These are phyloP conservation scores for Cataglyphis livida DNA, from an alignment of 2,888 invertebrate species.

Conservation along the genomic window DNA sequence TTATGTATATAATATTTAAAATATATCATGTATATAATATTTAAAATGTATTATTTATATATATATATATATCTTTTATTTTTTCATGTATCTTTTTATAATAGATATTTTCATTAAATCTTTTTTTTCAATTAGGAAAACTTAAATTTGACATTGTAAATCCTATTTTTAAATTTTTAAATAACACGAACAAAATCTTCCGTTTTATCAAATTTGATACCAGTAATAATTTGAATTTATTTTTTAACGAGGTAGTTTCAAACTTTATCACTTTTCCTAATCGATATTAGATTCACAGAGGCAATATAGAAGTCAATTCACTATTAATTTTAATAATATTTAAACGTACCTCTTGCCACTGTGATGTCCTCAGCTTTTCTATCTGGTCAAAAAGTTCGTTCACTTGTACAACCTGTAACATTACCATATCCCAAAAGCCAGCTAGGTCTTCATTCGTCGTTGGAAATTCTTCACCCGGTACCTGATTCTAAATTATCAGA, in stretches of 20 bases:
- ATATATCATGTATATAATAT: too few species aligned
- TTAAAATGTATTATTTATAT: too few species aligned
- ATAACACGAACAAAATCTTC: not conserved
- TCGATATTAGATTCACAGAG: not conserved
- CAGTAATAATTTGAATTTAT: not conserved
- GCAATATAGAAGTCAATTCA: conserved; percentile 25
- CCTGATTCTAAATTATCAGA: conserved; percentile 86
- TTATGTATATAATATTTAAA: not conserved
- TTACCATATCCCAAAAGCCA: conserved; percentile 99
- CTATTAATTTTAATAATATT: conserved; percentile 41
- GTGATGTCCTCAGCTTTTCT: conserved; percentile 88
- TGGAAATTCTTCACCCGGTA: conserved; percentile 93
- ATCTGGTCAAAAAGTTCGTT: conserved; percentile 92
- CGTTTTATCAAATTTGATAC: not conserved
- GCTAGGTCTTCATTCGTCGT: conserved; percentile 96
- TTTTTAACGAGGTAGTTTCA: not conserved
- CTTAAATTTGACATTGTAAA: not conserved
- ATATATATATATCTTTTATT: not conserved
- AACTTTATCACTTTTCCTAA: not conserved
- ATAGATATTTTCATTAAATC: not conserved
- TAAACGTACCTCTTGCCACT: conserved; percentile 89
- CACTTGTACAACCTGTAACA: conserved; percentile 95
- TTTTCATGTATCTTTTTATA: not conserved
- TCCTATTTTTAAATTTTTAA: not conserved
- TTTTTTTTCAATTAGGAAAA: not conserved